Base-by-base conservation (phyloP, 2,797 vertebrate species). In the Emydoidea blandingii region DNA sequence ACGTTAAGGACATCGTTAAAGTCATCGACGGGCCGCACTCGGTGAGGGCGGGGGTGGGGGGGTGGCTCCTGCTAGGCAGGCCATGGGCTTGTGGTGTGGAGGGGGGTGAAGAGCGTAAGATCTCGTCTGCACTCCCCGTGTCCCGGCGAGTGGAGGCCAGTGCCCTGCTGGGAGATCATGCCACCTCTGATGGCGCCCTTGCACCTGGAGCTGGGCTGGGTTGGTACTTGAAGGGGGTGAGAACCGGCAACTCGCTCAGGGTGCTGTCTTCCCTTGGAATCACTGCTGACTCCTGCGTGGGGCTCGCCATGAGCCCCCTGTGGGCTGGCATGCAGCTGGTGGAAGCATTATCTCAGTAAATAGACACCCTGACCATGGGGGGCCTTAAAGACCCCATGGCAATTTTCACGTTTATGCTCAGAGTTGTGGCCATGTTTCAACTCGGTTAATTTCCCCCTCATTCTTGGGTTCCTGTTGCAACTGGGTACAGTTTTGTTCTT, bases 1-100 rank as follows among this genome's bases (percentile, higher is more conserved):
- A 99, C 2, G 99, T 99, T 47, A 99, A 99, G 92, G 99, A 99
- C 97, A 99, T 99, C 0, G 99, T 99, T 37, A 99, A 99, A 94
- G 99, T 99, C 97, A 99, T 99, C 5, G 99, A 99, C 0, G 99
- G 99, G 34, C 99, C 99, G 0, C 99, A 99, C 95, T 99, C 99
- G 8, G 99, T 99, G 89, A 98, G 3, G 29, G 31, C 41, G 41
- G 2, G 57, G 1, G 2, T 56, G 27, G 8, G 47, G 5, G 6
- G 44, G 44, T 47, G 44, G 9, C 6, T 19, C 79, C 41, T 23
- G n/a, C 15, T 29, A 10, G 37, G 37, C 23, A 16, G 37, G 41
- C 15, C 16, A 6, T 25, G 53, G 84, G 11, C 50, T 12, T 50
- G 16, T 9, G 16, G 16, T 72, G 37, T 5, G 31, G 31, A 16